Conservation (phyloP, 2,797 vertebrate species). For the Centroberyx gerrardi region DNA sequence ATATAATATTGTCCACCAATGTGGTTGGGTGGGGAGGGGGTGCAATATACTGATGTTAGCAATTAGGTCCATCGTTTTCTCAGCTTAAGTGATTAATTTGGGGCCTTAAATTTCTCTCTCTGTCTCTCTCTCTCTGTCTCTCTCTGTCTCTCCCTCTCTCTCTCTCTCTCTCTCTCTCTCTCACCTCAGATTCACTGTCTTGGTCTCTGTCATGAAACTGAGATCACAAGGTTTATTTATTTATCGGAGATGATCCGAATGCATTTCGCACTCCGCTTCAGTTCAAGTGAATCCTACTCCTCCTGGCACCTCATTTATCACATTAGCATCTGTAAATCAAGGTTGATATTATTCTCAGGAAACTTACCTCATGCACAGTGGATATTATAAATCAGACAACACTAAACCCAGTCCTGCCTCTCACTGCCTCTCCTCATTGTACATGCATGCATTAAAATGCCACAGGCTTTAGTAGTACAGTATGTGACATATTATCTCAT, state of each 20-base stretch:
- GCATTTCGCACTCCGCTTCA: conserved; percentile 4
- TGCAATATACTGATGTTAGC: no score
- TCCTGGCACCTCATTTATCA: conserved; percentile 21
- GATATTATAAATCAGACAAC: no score
- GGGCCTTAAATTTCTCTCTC: neutral
- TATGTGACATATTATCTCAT: no score
- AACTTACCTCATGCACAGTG: no score
- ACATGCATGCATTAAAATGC: no score
- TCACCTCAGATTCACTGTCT: conserved; percentile 29
- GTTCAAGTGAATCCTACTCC: neutral
- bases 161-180: conserved; percentile 1
- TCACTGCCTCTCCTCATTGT: no score
- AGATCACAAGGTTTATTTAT: neutral
- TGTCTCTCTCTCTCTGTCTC: conserved; percentile 9
- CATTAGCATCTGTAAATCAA: conserved; percentile 1
- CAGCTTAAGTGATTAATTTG: neutral
- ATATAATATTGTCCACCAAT: neutral
- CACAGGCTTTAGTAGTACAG: no score
- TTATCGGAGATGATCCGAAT: conserved; percentile 22
- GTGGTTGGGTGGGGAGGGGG: neutral
- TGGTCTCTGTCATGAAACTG: neutral
- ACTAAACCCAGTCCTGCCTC: no score
- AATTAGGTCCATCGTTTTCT: neutral
- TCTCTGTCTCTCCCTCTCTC: conserved; percentile 9
- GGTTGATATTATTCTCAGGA: neutral